Conservation (phyloP, 2,113 vertebrate genomes). For the Pollachius pollachius region DNA sequence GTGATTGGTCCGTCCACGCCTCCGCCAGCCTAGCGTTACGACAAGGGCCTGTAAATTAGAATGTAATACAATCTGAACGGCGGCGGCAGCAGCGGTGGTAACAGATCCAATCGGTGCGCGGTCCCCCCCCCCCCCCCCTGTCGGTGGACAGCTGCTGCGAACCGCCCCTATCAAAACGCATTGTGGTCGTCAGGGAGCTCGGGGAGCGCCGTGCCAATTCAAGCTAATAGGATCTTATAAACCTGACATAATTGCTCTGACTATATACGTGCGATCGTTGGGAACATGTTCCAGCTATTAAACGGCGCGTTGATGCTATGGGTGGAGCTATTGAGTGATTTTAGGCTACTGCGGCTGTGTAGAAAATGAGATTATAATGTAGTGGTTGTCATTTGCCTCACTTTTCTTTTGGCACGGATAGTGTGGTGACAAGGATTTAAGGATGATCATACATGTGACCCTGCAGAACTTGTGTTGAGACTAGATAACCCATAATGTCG, state of each 20-base stretch:
- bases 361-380: slow-evolving; percentile 21
- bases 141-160: slow-evolving; percentile 65
- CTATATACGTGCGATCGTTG: slow-evolving; percentile 40
- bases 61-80: slow-evolving; percentile 92
- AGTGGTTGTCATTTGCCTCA: slow-evolving; percentile 42
- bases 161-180: slow-evolving; percentile 63
- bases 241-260: slow-evolving; percentile 56
- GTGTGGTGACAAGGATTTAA: slow-evolving; percentile 38
- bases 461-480: not conserved
- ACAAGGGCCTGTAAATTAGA: slow-evolving; percentile 91
- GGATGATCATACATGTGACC: slow-evolving; percentile 19
- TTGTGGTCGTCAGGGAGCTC: slow-evolving; percentile 49
- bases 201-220: slow-evolving; percentile 51
- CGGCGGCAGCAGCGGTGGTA: slow-evolving; percentile 11
- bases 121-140: not conserved
- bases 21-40: slow-evolving; percentile 81
- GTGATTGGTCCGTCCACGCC: slow-evolving; percentile 93
- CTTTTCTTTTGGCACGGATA: slow-evolving; percentile 44
- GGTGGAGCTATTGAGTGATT: slow-evolving; percentile 57
- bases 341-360: not conserved
- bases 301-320: slow-evolving; percentile 45
- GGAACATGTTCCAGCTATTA: slow-evolving; percentile 47
- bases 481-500: slow-evolving; percentile 15
- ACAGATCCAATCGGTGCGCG: slow-evolving; percentile 41
- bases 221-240: slow-evolving; percentile 56